phyloP scores from a whole-genome alignment of 2,888 invertebrate species.

The Griposia aprilina region DNA sequence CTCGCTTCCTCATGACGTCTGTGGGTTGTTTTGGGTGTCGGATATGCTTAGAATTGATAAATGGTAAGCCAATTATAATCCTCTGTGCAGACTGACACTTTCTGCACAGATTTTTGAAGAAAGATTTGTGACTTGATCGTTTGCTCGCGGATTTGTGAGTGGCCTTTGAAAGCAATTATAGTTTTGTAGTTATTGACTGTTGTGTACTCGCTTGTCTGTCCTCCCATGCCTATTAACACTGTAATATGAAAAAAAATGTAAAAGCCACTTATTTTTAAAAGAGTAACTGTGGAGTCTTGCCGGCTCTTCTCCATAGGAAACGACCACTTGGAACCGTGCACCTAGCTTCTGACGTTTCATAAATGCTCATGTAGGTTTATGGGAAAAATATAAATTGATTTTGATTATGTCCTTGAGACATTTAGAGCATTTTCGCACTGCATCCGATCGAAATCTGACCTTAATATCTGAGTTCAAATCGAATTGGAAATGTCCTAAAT shows the following conservation, averaged over 20 bases:
- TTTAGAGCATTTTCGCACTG: not conserved
- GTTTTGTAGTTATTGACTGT: not conserved
- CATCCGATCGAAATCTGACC: not conserved
- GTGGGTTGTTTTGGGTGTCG: slow-evolving; percentile 42
- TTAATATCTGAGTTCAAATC: not conserved
- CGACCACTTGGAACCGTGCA: too few species aligned
- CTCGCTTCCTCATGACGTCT: slow-evolving; percentile 24
- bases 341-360: too few species aligned
- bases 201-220: not conserved
- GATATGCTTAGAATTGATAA: slow-evolving; percentile 10
- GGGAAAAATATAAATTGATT: too few species aligned
- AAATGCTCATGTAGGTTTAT: too few species aligned
- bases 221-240: too few species aligned
- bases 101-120: not conserved
- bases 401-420: not conserved
- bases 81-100: not conserved
- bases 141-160: not conserved
- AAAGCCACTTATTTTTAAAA: too few species aligned
- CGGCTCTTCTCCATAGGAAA: too few species aligned
- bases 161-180: not conserved
- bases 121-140: not conserved
- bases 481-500: not conserved
- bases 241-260: too few species aligned
- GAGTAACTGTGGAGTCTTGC: too few species aligned
- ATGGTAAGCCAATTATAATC: not conserved